Evolutionary conservation across 2,797 vertebrate genomes (phyloP), one percentile per base, ranked within the genome.

Genomic region (Poeciliopsis paucimaculata): DNA sequence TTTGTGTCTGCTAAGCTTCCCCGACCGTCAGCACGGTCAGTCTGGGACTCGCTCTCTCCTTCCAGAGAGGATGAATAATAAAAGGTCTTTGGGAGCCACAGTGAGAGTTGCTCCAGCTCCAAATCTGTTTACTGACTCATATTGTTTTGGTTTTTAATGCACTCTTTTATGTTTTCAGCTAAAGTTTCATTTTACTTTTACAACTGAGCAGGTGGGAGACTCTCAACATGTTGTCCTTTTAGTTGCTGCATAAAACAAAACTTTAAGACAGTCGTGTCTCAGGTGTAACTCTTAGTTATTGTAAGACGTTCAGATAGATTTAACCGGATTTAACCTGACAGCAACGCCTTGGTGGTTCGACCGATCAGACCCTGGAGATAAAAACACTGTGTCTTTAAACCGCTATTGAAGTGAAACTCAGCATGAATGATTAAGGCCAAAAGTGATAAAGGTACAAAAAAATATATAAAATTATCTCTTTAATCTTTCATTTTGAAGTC

Each of bases 1-100:
- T 94, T 95, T 95, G 94, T 94, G 78, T 60, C 64, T 11, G 84
- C 76, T 94, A 93, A 95, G 91, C 91, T 51, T 20, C 83, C 76
- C 79, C 53, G 84, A 78, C 79, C 84, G 84, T 90, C 79, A 90
- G 78, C 83, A 72, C 49, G 62, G 86, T 88, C 81, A 55, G 86
- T 82, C 79, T 75, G 80, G 81, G 84, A 71, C 77, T 77, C 66
- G 88, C 82, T 88, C 87, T 73, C 82, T 89, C 83, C 87, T 91
- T 88, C 80, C 80, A 80, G 81, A 79, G 83, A 26, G 7, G 80
- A 78, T 75, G 85, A 86, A 80, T 77, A 81, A 93, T 77, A 83
- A 91, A 89, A 87, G 87, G 78, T 68, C 77, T 84, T 57, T 66
- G 76, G 31, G 15, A 88, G 74, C 78, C 73, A 23, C 8, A 70